Evolutionary conservation across 2,797 vertebrate species (phyloP).

Genomic region (Nasua narica): DNA sequence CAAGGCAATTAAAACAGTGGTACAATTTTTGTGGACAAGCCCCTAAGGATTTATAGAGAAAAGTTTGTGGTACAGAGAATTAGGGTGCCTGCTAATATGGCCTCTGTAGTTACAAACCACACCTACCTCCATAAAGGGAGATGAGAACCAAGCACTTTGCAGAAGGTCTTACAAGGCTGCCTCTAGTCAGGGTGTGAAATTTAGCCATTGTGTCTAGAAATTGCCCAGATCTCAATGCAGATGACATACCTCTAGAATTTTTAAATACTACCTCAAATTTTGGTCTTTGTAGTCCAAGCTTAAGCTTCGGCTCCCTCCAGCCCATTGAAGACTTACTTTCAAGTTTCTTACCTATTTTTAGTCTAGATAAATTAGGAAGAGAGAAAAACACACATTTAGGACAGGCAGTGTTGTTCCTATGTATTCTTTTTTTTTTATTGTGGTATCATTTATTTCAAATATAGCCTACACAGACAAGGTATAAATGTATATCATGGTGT

Average conservation of each 20-base stretch:
- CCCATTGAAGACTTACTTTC: background rate
- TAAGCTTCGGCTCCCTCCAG: background rate
- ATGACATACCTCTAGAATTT: background rate
- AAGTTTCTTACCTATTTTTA: background rate
- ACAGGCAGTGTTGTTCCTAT: background rate
- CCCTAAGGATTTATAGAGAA: background rate
- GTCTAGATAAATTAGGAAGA: background rate
- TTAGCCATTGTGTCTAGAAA: background rate
- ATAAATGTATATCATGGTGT: no score
- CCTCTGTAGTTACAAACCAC: background rate
- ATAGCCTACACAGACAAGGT: no score
- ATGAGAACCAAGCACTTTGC: constrained; percentile 9
- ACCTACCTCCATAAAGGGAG: background rate
- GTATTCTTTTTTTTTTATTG: no score
- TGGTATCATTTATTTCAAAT: no score
- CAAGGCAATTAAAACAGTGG: background rate
- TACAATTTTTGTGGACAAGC: background rate
- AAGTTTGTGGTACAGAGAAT: constrained; percentile 21
- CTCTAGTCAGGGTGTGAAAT: background rate
- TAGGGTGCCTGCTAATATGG: background rate
- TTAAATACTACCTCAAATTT: background rate
- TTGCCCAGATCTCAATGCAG: background rate
- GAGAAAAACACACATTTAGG: background rate
- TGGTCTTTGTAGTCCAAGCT: background rate
- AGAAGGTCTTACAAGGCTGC: background rate